These are phyloP conservation scores for Drosophila simulans DNA, from an alignment of 1,140 invertebrate species.

Conservation along the genomic window DNA sequence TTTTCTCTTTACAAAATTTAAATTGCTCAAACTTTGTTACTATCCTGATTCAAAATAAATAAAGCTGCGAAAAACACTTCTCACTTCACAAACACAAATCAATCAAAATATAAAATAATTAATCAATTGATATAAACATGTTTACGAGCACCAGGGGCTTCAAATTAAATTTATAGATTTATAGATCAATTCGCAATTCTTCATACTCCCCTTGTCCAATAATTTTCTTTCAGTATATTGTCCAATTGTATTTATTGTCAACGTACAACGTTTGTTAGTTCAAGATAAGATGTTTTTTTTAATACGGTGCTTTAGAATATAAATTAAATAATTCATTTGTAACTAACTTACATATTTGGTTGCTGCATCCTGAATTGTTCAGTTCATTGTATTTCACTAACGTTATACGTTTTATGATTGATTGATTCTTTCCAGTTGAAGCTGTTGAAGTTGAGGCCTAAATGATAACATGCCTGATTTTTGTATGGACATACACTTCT, in stretches of 20 bases:
- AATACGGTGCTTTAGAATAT: slow-evolving; percentile 33
- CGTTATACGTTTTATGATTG: slow-evolving; percentile 80
- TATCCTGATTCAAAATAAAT: no score
- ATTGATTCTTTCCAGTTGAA: slow-evolving; percentile 84
- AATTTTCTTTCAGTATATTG: background rate
- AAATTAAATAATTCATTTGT: slow-evolving; percentile 41
- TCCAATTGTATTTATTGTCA: slow-evolving; percentile 3
- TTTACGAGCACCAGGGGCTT: slow-evolving; percentile 1
- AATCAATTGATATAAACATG: background rate
- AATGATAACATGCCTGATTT: slow-evolving; percentile 84
- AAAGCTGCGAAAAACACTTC: slow-evolving; percentile 4
- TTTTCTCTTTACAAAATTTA: background rate
- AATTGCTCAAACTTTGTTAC: no score
- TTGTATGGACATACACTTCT: slow-evolving; percentile 81
- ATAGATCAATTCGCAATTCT: background rate
- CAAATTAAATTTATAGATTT: background rate
- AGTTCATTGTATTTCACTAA: slow-evolving; percentile 79
- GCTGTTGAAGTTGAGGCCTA: slow-evolving; percentile 84
- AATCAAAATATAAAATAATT: background rate
- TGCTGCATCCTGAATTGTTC: slow-evolving; percentile 67
- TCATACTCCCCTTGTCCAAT: slow-evolving; percentile 16
- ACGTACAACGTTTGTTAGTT: background rate
- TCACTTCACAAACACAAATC: slow-evolving; percentile 9
- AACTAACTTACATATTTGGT: slow-evolving; percentile 68
- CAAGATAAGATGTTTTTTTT: background rate